Evolutionary conservation across 2,113 vertebrate species (phyloP), one percentile per base, ranked within the genome.

Genomic region (Xiphias gladius): DNA sequence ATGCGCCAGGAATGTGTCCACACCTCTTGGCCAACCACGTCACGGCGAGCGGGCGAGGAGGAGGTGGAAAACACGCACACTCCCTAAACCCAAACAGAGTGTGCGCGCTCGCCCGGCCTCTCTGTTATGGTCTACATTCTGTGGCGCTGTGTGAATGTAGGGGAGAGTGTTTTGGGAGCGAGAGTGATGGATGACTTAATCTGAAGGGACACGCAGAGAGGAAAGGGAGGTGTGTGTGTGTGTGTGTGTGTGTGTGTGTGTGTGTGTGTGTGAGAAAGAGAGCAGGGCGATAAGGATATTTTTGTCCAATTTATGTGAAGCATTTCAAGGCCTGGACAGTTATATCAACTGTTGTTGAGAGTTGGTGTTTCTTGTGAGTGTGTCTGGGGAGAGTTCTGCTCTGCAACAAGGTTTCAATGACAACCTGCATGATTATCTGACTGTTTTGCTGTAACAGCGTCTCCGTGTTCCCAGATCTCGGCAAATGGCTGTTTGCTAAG

Each of bases 91-190:
- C 89, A 87, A 91, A 93, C 85, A 79, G 66, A 82, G 74, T 28
- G 77, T 86, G 70, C 80, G 73, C 28, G 72, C 76, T 41, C 3
- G 58, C 73, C 69, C 22, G 9, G 86, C 65, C 68, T 85, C 85
- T 86, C 88, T 91, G 89, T 89, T 92, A 88, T 88, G 91, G 88
- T 90, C 86, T 70, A 89, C 85, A 92, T 93, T 92, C 86, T 90
- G 90, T 48, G 69, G 81, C 20, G 32, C 69, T 71, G 90, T 92
- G 92, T 62, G 89, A 91, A 92, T 41, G 82, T 61, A 71, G 73
- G 55, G 67, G 76, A 67, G 84, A 69, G 83, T 93, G 89, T 91
- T 92, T 86, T 90, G 90, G 82, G 89, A 92, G 80, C 28, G 54
- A 74, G 76, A 86, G 63, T 65, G 80, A 88, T 78, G 81, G 84